Base-by-base conservation (phyloP, 92 coral and sea anemone species). In the Paramuricea clavata region DNA sequence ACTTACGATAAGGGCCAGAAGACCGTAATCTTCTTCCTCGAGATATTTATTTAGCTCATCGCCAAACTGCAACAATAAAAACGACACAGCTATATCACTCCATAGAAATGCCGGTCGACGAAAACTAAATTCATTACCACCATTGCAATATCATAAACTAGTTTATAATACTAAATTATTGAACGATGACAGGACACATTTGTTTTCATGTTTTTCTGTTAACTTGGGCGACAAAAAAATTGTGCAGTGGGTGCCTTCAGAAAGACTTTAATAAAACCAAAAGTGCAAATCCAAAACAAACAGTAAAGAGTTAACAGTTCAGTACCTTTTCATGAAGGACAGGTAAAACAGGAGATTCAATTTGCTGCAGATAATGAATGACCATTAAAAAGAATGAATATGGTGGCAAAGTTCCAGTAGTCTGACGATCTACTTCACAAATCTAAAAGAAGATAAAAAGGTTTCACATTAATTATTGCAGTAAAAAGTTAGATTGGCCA, bases 381-480 rank as follows among this genome's bases (percentile, higher is more conserved):
- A 92, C 98, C 93, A 97, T 94, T 36, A 97, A 83, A 78, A 98
- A 91, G 8, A 93, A 85, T 8, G 97, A 89, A 83, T 97, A 93
- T 12, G 95, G 89, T 1, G 99, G 94, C 43, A 97, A 39, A 6
- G 98, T 93, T 7, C 99, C 99, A 9, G 92, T 94, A 27, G 93
- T 44, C 64, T 87, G 98, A 34, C 93, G 87, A 81, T 94, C 99
- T 12, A 93, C 62, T 32, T 78, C 68, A 69, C 99, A 97, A 30
- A 87, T n/a, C 99, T 97, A 60, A 1, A 52, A 82, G 69, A 32
- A 81, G 62, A 11, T 39, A 21, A 16, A 72, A n/a, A n/a, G n/a
- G n/a, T n/a, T n/a, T n/a, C n/a, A 30, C 34, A 2, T 34, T n/a
- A 17, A 21, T 32, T n/a, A n/a, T n/a, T n/a, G n/a, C n/a, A n/a